Percentiles rank a stretch among this genome's conserved stretches.
Evolutionary conservation across 2,888 invertebrate species (phyloP).

Genomic region (Notodonta dromedarius): DNA sequence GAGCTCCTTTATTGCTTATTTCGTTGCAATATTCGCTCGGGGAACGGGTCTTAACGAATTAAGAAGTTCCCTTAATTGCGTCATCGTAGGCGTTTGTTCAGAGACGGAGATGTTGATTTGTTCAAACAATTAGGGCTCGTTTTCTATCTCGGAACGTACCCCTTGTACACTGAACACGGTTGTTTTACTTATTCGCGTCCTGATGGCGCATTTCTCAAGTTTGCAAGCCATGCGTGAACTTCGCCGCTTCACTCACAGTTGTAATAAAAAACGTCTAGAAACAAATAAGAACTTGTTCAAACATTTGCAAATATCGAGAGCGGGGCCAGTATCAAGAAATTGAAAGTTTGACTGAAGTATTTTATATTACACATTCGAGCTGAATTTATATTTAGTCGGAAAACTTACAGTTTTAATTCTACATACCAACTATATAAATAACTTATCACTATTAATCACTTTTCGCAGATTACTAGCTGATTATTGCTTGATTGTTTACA

Average conservation of each 20-base stretch:
- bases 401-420: too few relatives aligned
- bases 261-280: conserved; percentile 33
- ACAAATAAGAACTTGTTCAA: conserved; percentile 34
- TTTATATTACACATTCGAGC: conserved; percentile 14
- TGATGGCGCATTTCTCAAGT: conserved; percentile 31
- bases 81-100: conserved; percentile 40
- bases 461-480: too few relatives aligned
- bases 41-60: conserved; percentile 62
- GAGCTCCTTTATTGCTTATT: conserved; percentile 74
- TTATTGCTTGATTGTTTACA: too few relatives aligned
- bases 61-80: conserved; percentile 70
- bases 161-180: conserved; percentile 23
- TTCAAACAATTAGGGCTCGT: conserved; percentile 48
- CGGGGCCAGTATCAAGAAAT: conserved; percentile 19
- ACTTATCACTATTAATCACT: too few relatives aligned
- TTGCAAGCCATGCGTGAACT: conserved; percentile 30
- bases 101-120: conserved; percentile 47
- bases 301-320: conserved; percentile 23
- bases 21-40: conserved; percentile 71
- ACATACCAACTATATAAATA: too few relatives aligned
- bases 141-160: conserved; percentile 42
- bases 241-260: conserved; percentile 27
- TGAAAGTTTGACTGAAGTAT: conserved; percentile 17
- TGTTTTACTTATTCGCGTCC: conserved; percentile 24
- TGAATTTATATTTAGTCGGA: neutral